phyloP scores from a whole-genome alignment of 2,113 vertebrate species.

The Myiagra hebetior region DNA sequence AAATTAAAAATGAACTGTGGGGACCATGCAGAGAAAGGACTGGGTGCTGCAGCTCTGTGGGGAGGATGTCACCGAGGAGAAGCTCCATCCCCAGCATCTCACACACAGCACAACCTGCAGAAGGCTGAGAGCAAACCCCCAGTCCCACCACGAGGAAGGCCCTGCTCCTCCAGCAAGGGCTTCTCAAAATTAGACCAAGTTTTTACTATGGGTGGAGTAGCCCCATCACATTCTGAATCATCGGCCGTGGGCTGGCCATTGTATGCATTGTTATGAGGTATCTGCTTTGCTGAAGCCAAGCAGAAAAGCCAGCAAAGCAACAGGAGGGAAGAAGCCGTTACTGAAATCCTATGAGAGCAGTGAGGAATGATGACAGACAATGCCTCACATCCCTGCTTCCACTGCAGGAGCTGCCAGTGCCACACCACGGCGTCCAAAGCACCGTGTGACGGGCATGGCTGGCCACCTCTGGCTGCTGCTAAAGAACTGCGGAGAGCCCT shows the following conservation, averaged over 20 bases:
- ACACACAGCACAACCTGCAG: neutral
- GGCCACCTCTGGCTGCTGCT: neutral
- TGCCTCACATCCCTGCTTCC: neutral
- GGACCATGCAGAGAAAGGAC: neutral
- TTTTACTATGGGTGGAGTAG: slow-evolving; percentile 38
- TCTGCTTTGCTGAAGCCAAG: neutral
- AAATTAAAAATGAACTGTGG: neutral
- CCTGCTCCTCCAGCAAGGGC: neutral
- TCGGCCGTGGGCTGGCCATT: neutral
- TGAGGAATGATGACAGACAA: neutral
- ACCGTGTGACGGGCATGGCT: fast-evolving
- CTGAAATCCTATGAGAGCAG: neutral
- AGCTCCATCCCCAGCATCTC: neutral
- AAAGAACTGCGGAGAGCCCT: neutral
- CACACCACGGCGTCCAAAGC: neutral
- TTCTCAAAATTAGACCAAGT: neutral
- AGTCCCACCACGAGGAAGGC: neutral
- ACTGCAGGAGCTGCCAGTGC: neutral
- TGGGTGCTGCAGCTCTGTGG: neutral
- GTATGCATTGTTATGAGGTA: neutral
- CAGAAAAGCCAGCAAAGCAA: neutral
- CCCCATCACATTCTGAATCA: slow-evolving; percentile 1
- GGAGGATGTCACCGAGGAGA: neutral
- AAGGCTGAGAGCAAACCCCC: neutral
- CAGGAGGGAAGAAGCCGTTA: neutral